Evolutionary conservation across 2,888 invertebrate genomes (phyloP).

Genomic region (Drosophila rubida): DNA sequence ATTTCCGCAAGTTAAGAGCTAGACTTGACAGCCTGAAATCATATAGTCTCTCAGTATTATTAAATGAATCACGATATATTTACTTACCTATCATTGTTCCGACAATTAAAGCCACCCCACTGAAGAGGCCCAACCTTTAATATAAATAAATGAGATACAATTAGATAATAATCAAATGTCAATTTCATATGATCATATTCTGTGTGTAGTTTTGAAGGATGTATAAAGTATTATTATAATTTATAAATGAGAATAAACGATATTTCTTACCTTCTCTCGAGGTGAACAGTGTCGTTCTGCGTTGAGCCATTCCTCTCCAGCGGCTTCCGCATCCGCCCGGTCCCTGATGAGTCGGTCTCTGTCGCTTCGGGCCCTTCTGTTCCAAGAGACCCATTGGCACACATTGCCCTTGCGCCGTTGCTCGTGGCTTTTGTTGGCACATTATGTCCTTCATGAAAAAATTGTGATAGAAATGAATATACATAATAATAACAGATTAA

Average conservation of each 20-base stretch:
- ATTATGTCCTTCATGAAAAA: constrained; percentile 83
- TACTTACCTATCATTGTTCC: constrained; percentile 97
- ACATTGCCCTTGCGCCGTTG: constrained; percentile 85
- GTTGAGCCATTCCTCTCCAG: constrained; percentile 96
- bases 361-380: constrained; percentile 85
- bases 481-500: constrained; percentile 12
- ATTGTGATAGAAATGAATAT: constrained; percentile 22
- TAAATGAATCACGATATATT: not conserved
- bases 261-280: constrained; percentile 92
- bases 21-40: too few species aligned
- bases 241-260: not conserved
- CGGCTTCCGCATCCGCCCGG: constrained; percentile 86
- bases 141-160: not conserved
- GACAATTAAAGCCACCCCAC: constrained; percentile 99
- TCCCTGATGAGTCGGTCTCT: constrained; percentile 86
- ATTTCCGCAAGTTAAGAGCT: too few species aligned
- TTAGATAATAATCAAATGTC: not conserved
- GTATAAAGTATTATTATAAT: too few species aligned
- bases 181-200: too few species aligned
- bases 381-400: constrained; percentile 85
- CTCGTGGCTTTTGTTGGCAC: constrained; percentile 85
- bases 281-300: constrained; percentile 98
- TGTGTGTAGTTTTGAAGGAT: too few species aligned
- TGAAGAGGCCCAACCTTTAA: constrained; percentile 95
- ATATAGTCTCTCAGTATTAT: too few species aligned